Percentiles rank a stretch among this genome's conserved stretches.
Conservation (phyloP, 2,113 vertebrate species). For the Antennarius striatus region DNA sequence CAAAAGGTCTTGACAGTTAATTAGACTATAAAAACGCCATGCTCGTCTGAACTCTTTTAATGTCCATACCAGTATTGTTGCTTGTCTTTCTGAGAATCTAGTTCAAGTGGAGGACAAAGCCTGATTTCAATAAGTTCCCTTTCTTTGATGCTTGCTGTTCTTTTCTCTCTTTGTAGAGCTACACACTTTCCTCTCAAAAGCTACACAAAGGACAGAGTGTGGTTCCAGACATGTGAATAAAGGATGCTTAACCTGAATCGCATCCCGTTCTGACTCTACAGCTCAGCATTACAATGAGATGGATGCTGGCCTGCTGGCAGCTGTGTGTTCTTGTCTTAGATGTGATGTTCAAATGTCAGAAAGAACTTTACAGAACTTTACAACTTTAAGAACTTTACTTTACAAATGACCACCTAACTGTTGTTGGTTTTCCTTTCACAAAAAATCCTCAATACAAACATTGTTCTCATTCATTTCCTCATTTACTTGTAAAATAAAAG, state of each 20-base stretch:
- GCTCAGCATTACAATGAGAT: conserved; percentile 3
- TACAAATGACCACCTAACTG: too few species aligned
- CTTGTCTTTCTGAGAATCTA: conserved; percentile 5
- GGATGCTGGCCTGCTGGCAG: not conserved
- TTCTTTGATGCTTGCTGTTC: conserved; percentile 11
- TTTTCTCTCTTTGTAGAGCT: conserved; percentile 24
- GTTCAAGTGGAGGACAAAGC: conserved; percentile 4
- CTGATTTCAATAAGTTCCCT: conserved; percentile 24
- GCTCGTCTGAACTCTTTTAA: not conserved
- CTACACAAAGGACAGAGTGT: conserved; percentile 3
- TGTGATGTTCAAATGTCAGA: too few species aligned
- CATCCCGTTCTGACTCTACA: conserved; percentile 4
- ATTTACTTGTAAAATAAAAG: conserved; percentile 29
- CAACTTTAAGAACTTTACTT: too few species aligned
- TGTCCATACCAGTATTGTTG: not conserved
- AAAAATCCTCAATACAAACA: conserved; percentile 6
- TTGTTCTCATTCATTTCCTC: conserved; percentile 10
- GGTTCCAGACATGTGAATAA: not conserved
- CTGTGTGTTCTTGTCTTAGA: not conserved
- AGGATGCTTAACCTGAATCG: not conserved
- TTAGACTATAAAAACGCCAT: not conserved
- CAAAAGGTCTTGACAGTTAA: too few species aligned
- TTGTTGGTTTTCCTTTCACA: conserved; percentile 11
- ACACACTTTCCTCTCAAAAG: not conserved
- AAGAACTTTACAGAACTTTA: too few species aligned